Percentiles rank a stretch among this genome's conserved stretches.
phyloP scores from a whole-genome alignment of 2,113 vertebrate genomes.

The Harpagus bidentatus region DNA sequence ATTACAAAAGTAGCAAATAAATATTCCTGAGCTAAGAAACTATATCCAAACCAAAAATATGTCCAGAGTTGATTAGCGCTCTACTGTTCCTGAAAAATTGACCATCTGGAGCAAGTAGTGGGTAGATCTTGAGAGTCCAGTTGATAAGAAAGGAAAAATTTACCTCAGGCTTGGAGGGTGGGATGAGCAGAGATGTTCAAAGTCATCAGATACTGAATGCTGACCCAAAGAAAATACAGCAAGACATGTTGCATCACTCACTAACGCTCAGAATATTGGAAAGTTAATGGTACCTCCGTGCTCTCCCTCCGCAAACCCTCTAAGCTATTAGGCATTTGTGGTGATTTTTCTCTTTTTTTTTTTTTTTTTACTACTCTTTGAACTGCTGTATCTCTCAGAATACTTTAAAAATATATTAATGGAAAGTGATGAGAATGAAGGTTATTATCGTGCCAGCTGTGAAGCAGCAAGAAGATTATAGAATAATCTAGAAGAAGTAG shows the following conservation, averaged over 20 bases:
- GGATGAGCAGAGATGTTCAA: background rate
- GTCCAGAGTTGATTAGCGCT: background rate
- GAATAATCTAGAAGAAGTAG: slow-evolving; percentile 2
- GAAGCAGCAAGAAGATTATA: background rate
- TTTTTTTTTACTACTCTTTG: background rate
- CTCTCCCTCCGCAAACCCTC: background rate
- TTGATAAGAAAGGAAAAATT: background rate
- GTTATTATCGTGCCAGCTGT: background rate
- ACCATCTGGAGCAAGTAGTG: background rate
- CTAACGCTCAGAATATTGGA: background rate
- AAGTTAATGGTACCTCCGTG: background rate
- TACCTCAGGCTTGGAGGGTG: background rate
- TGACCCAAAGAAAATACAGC: background rate
- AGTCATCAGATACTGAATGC: background rate
- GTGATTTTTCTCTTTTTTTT: background rate
- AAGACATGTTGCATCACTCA: background rate
- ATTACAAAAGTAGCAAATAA: background rate
- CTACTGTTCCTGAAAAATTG: background rate
- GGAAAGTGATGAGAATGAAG: background rate
- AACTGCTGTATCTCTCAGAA: background rate
- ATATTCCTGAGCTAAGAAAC: background rate
- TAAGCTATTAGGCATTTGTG: background rate
- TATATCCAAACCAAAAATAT: background rate
- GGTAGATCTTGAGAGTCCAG: background rate
- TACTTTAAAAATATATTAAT: background rate